A percentile compares a stretch with the other conserved stretches of the same genome.
Conservation (phyloP, 2,888 invertebrate species). For the Coecobrya sp. region DNA sequence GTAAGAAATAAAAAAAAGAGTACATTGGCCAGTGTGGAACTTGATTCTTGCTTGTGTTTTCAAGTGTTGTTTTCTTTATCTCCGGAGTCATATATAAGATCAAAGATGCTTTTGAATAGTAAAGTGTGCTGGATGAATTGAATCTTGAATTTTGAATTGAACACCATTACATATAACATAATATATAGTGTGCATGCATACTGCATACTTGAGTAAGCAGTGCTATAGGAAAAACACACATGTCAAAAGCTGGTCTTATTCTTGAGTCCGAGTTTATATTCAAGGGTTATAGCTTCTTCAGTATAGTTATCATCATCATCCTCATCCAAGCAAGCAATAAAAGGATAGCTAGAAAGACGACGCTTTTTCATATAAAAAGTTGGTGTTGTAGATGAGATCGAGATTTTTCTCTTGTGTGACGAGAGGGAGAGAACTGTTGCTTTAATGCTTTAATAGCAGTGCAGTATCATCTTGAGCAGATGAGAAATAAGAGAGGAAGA, state of each 20-base stretch:
- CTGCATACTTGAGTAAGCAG: neutral
- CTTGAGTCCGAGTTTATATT: neutral
- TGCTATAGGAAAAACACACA: neutral
- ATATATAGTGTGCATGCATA: neutral
- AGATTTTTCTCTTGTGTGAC: neutral
- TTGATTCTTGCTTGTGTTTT: neutral
- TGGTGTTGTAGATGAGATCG: neutral
- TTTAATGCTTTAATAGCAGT: neutral
- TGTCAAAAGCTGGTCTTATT: conserved; percentile 28
- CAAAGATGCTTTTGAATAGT: neutral
- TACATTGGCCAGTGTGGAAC: neutral
- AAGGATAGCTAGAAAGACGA: neutral
- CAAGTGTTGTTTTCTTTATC: neutral
- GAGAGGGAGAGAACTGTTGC: conserved; percentile 21
- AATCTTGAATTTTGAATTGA: conserved; percentile 6
- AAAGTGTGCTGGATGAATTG: conserved; percentile 17
- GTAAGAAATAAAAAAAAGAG: conserved; percentile 5
- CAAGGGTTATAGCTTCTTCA: too few species aligned
- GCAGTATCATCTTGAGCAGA: neutral
- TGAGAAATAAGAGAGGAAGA: conserved; percentile 3
- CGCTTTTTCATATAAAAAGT: neutral
- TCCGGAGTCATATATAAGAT: neutral
- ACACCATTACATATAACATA: neutral
- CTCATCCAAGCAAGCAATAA: neutral
- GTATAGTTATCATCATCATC: neutral